Conservation (phyloP, 2,888 invertebrate species). For the Alentia gelatinosa region DNA sequence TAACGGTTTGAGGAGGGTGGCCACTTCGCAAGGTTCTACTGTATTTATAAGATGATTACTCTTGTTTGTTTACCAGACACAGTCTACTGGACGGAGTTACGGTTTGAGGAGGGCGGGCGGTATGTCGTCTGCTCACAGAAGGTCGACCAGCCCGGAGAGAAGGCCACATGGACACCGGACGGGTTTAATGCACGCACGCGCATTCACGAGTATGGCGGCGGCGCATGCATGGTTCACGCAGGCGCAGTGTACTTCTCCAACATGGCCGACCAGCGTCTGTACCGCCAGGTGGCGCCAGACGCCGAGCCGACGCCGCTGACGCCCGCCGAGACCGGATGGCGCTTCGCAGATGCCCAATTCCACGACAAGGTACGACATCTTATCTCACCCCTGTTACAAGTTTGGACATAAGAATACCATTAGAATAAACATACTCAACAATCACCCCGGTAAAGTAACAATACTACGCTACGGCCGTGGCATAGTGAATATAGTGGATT, state of each 20-base stretch:
- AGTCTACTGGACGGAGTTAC: conserved; percentile 77
- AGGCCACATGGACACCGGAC: conserved; percentile 72
- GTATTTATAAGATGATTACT: neutral
- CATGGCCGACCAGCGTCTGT: conserved; percentile 75
- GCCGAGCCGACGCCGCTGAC: conserved; percentile 69
- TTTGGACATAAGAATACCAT: too few relatives aligned
- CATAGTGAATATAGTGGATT: too few relatives aligned
- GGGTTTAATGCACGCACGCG: conserved; percentile 75
- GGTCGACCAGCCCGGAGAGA: conserved; percentile 59
- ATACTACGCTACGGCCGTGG: too few relatives aligned
- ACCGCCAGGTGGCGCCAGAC: conserved; percentile 70
- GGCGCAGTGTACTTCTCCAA: conserved; percentile 77
- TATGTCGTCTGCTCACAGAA: conserved; percentile 74
- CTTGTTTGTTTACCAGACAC: conserved; percentile 64
- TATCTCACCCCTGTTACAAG: too few relatives aligned
- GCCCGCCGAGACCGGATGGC: conserved; percentile 67
- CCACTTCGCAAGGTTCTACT: too few relatives aligned
- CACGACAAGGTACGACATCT: conserved; percentile 70
- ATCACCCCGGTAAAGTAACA: too few relatives aligned
- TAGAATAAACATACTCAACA: too few relatives aligned
- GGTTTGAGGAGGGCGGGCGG: conserved; percentile 75
- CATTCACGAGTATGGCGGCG: conserved; percentile 82
- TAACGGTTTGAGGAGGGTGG: too few relatives aligned
- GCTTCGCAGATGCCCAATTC: conserved; percentile 75
- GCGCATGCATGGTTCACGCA: conserved; percentile 75